A percentile compares a stretch with the other conserved stretches of the same genome.
Conservation (phyloP, 2,113 vertebrate genomes). For the Eleginops maclovinus region DNA sequence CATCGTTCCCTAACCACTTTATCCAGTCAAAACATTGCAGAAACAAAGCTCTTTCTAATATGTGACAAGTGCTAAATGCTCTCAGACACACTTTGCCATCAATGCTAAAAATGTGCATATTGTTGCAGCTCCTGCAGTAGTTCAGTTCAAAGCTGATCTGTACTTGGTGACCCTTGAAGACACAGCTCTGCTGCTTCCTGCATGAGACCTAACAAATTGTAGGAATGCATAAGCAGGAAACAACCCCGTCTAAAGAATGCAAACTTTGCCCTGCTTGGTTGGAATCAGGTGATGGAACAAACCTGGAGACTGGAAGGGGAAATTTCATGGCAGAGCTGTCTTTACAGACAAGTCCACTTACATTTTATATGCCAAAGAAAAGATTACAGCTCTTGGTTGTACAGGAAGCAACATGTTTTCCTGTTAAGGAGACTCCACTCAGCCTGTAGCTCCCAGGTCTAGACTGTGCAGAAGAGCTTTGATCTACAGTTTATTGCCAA, state of each 20-base stretch:
- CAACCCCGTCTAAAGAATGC: slow-evolving; percentile 55
- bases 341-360: slow-evolving; percentile 26
- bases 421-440: neutral
- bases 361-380: slow-evolving; percentile 46
- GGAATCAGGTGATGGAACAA: slow-evolving; percentile 63
- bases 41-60: slow-evolving; percentile 10
- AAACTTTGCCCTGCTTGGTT: slow-evolving; percentile 58
- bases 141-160: neutral
- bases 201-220: slow-evolving; percentile 41
- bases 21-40: slow-evolving; percentile 34
- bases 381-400: slow-evolving; percentile 37
- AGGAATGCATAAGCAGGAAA: slow-evolving; percentile 70
- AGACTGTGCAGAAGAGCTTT: neutral
- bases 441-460: neutral
- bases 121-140: slow-evolving; percentile 9
- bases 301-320: neutral
- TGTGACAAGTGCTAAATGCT: neutral
- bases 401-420: slow-evolving; percentile 42
- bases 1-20: slow-evolving; percentile 15
- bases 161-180: slow-evolving; percentile 35
- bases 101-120: neutral
- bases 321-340: slow-evolving; percentile 29
- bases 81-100: neutral
- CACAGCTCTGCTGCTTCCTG: neutral
- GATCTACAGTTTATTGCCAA: neutral